Conservation (phyloP, 2,797 vertebrate species). For the Periophthalmus magnuspinnatus region DNA sequence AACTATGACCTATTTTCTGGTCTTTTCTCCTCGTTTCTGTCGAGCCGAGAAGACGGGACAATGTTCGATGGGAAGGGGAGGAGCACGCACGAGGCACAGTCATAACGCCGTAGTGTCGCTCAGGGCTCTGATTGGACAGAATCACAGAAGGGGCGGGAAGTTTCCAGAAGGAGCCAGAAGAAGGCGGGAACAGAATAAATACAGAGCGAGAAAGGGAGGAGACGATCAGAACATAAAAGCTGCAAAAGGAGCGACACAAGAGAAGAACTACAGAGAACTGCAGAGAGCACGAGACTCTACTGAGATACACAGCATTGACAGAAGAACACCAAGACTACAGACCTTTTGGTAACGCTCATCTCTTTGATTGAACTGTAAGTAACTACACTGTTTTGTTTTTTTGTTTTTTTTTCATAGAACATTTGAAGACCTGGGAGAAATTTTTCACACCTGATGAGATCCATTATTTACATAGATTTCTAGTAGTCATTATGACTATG, state of each 20-base stretch:
- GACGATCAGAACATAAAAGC: background rate
- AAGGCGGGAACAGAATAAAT: background rate
- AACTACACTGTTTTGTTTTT: background rate
- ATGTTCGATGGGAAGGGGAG: background rate
- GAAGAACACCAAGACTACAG: no score
- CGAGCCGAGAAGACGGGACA: background rate
- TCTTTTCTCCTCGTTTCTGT: background rate
- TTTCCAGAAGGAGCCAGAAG: constrained; percentile 3
- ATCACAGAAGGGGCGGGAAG: background rate
- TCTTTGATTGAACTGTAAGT: background rate
- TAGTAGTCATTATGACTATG: no score
- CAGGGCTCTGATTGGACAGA: background rate
- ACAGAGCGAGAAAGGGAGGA: background rate
- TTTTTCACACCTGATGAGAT: no score
- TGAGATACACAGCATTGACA: background rate
- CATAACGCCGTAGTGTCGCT: background rate
- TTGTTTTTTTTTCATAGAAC: no score
- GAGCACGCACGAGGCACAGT: background rate
- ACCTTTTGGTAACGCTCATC: background rate
- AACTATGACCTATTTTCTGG: background rate
- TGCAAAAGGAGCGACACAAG: no score
- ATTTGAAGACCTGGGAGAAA: no score
- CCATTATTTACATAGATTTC: no score
- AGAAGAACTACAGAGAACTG: background rate
- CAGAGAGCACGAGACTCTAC: background rate